Evolutionary conservation across 2,888 invertebrate genomes (phyloP).

Genomic region (Lobophora halterata): DNA sequence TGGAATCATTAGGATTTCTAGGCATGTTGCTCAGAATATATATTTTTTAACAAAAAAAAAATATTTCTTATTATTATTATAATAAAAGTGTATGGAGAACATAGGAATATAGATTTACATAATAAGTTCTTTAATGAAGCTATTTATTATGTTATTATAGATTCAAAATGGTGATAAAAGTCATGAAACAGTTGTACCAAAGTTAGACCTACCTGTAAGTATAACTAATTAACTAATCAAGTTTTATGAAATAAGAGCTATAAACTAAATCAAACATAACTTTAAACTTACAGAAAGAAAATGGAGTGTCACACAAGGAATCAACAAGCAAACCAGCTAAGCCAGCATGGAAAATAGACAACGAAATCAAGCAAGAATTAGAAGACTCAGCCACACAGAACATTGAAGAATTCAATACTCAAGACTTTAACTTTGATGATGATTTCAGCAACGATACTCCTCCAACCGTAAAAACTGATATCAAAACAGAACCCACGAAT

Average conservation of each 20-base stretch:
- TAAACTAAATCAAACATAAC: no score
- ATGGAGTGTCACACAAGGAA: slow-evolving; percentile 29
- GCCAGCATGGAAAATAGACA: slow-evolving; percentile 67
- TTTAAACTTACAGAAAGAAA: slow-evolving; percentile 37
- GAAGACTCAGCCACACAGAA: slow-evolving; percentile 67
- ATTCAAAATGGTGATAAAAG: slow-evolving; percentile 28
- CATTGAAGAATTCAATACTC: slow-evolving; percentile 72
- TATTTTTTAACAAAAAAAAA: no score
- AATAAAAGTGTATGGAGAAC: no score
- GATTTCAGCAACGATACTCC: slow-evolving; percentile 63
- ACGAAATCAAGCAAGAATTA: slow-evolving; percentile 66
- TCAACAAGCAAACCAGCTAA: slow-evolving; percentile 36
- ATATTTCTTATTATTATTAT: no score
- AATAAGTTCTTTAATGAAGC: no score
- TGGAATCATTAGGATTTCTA: no score
- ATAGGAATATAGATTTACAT: no score
- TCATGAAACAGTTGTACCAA: slow-evolving; percentile 16
- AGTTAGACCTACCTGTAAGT: slow-evolving; percentile 19
- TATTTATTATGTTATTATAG: slow-evolving; percentile 22
- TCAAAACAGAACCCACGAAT: slow-evolving; percentile 44
- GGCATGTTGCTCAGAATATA: no score
- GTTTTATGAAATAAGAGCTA: no score
- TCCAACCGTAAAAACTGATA: slow-evolving; percentile 30
- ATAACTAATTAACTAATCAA: no score
- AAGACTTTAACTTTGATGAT: slow-evolving; percentile 69